These are phyloP conservation scores for Trachelus tabidus DNA, from an alignment of 2,888 invertebrate species.

Conservation along the genomic window DNA sequence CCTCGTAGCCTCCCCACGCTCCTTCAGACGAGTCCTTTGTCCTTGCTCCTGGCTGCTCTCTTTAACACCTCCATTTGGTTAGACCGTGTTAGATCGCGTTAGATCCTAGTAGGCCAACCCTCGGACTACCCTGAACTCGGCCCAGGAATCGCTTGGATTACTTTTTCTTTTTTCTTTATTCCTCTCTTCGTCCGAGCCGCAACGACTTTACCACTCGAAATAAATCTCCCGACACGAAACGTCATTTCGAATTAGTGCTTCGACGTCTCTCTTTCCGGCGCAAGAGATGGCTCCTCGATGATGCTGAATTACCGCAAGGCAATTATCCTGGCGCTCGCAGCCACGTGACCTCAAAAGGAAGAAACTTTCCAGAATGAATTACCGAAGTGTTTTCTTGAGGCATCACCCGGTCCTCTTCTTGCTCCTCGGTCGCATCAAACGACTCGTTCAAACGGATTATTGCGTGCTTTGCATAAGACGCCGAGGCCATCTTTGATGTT, in stretches of 20 bases:
- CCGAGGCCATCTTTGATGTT: background rate
- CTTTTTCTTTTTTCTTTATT: too few species aligned
- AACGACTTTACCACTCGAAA: too few species aligned
- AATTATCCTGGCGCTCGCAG: background rate
- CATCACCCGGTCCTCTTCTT: background rate
- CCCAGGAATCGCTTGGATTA: too few species aligned
- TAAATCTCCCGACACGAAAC: too few species aligned
- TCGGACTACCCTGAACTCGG: background rate
- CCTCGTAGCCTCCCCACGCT: conserved; percentile 21
- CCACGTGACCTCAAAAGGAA: background rate
- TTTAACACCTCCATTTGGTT: conserved; percentile 34
- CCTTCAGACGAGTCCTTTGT: conserved; percentile 39
- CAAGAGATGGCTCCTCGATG: too few species aligned
- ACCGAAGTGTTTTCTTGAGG: background rate
- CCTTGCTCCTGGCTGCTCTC: conserved; percentile 31
- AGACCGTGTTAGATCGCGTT: conserved; percentile 2
- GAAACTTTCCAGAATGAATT: too few species aligned
- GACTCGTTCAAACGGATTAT: conserved; percentile 32
- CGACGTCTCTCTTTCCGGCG: too few species aligned
- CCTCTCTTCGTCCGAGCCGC: too few species aligned
- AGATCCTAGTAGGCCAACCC: background rate
- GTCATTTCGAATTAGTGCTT: too few species aligned
- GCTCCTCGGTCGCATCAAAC: background rate
- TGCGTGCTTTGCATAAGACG: conserved; percentile 16
- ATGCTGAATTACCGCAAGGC: too few species aligned